Base-by-base conservation (phyloP, 2,113 vertebrate species). In the Orycteropus afer region DNA sequence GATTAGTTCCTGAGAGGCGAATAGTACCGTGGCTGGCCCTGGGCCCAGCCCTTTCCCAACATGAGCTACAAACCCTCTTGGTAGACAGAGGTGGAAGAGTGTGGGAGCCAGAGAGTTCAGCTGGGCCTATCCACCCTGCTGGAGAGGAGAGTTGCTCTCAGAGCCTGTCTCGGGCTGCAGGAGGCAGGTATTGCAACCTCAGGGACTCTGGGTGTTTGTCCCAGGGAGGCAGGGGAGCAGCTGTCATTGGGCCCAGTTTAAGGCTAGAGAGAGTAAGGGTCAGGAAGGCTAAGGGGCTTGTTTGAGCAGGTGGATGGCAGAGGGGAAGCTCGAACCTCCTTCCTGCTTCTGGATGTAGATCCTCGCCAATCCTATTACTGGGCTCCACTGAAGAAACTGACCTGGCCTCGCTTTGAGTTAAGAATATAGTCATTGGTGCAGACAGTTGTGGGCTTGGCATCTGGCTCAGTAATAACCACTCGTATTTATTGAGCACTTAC, bases 1-100 rank as follows among this genome's bases (percentile, higher is more conserved):
- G 78, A 80, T 94, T 83, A 78, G 77, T 42, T 93, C 81, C 80
- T 73, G 55, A 83, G 91, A 94, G 55, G 73, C 0, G 5, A 85
- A 85, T 83, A 74, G 84, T 23, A 3, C 42, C 11, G 1, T 27
- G 47, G 4, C 78, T 85, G 85, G 93, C 94, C 73, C 4, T 0
- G 3, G n/a, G 73, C 76, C 87, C 37, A 11, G 65, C n/a, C 53
- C 53, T 89, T 83, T 57, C 92, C 78, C 42, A 40, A 86, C 10
- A 8, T 86, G 42, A 27, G 90, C 84, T 53, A 27, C 78, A 67
- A 17, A 22, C 40, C n/a, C 51, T 84, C 69, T 20, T 4, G 0
- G 71, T 55, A 47, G 51, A 40, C 53, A 15, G 34, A 42, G 79
- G 34, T 23, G 61, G 61, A 32, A 0, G 34, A 23, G 73, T 6